These are phyloP conservation scores for Pyralis farinalis DNA, from an alignment of 2,888 invertebrate genomes.

Conservation along the genomic window DNA sequence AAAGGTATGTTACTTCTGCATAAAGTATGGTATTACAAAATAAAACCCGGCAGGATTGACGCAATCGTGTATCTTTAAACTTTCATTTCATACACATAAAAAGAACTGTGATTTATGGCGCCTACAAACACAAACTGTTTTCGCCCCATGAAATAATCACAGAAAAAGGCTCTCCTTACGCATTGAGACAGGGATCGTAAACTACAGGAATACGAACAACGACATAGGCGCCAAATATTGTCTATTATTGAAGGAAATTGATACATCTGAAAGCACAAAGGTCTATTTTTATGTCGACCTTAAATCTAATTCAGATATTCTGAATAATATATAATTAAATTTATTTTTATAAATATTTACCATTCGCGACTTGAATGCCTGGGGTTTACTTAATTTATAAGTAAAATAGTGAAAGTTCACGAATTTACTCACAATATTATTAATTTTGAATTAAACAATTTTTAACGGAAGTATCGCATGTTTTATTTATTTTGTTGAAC, in stretches of 20 bases:
- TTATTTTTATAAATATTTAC: too few species aligned
- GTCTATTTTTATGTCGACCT: background rate
- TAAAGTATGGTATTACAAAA: background rate
- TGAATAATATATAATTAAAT: too few species aligned
- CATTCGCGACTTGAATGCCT: too few species aligned
- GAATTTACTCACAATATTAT: too few species aligned
- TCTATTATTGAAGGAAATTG: conserved; percentile 12
- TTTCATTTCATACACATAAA: conserved; percentile 5
- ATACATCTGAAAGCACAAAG: conserved; percentile 3
- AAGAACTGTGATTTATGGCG: conserved; percentile 7
- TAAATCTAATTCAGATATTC: background rate
- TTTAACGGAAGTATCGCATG: too few species aligned
- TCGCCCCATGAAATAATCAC: conserved; percentile 8
- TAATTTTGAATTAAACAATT: too few species aligned
- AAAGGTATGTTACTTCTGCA: background rate
- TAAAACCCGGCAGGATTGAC: background rate
- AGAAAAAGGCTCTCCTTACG: conserved; percentile 10
- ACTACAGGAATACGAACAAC: conserved; percentile 16
- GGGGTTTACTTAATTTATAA: too few species aligned
- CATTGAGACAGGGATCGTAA: conserved; percentile 17
- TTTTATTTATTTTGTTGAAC: too few species aligned
- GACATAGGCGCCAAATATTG: conserved; percentile 14
- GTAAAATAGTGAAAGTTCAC: too few species aligned
- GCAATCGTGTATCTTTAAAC: conserved; percentile 4
- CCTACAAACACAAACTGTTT: conserved; percentile 6